Evolutionary conservation across 2,113 vertebrate species (phyloP), one percentile per base, ranked within the genome.

Genomic region (Capricornis sumatraensis): DNA sequence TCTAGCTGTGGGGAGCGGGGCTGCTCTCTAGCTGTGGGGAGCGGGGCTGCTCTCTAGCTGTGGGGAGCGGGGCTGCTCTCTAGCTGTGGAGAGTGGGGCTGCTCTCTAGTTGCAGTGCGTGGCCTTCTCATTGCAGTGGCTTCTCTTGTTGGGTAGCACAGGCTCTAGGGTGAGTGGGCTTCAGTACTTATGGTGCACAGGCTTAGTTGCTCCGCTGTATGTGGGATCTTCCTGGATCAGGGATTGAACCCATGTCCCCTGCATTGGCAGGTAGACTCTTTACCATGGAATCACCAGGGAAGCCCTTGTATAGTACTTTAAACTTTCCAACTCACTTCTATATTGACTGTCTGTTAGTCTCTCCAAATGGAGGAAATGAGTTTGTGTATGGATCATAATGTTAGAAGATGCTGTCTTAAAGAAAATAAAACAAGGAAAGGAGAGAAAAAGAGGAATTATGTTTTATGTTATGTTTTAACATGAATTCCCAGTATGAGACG

Each of bases 71-170:
- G 45, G 45, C 45, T 11, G 10, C 47, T 47, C 47, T 47, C 47
- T 47, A 3, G 47, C 3, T 50, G 12, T 50, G 50, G 50, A 10
- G 64, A 67, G 17, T 19, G 33, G 64, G 33, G 36, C 71, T 3
- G 6, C 5, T 43, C 36, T 43, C 36, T 14, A 1, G 71, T 2
- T 76, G 71, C 2, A 0, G 36, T 23, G 40, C 11, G 1, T 43
- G 71, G 36, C 6, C 23, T 7, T 27, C 71, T 43, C 71, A 27
- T 1, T 27, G 71, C 12, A 76, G 36, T 2, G 12, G 23, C 23
- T 27, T 43, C 71, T 43, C 36, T 27, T 43, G 23, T 2, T 27
- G 71, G 71, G 71, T 36, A 43, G 6, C 71, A 43, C 5, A 6
- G 71, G 71, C 23, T 76, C 36, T 76, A 27, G 36, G 71, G 71